Conservation (phyloP, 2,113 vertebrate species). For the Tragelaphus scriptus region DNA sequence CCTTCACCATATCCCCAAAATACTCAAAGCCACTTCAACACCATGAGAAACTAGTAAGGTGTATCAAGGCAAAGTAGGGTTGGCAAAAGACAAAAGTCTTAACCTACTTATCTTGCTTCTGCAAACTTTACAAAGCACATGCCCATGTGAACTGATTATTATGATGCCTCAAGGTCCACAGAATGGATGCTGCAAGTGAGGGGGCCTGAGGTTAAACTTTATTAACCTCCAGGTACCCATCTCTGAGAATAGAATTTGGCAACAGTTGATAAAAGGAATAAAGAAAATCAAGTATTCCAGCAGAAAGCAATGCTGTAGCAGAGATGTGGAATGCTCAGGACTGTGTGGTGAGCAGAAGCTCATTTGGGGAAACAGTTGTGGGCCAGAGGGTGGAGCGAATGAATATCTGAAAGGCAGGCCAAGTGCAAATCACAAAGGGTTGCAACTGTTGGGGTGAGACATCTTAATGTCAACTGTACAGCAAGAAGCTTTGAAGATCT, state of each 20-base stretch:
- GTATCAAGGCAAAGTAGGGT: background rate
- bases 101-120: background rate
- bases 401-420: background rate
- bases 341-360: background rate
- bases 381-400: background rate
- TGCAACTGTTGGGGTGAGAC: background rate
- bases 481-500: background rate
- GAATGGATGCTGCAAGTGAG: fast-evolving
- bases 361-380: no score
- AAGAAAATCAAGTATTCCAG: background rate
- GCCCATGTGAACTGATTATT: background rate
- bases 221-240: background rate
- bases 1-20: background rate
- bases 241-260: background rate
- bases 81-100: background rate
- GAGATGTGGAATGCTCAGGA: background rate
- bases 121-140: background rate
- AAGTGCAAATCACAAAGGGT: background rate
- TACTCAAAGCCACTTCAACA: background rate
- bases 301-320: background rate
- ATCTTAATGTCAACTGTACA: background rate
- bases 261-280: background rate
- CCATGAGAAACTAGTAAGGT: background rate
- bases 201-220: background rate
- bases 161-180: fast-evolving